Evolutionary conservation across 2,797 vertebrate species (phyloP), one percentile per base, ranked within the genome.

Genomic region (Peromyscus nudipes): DNA sequence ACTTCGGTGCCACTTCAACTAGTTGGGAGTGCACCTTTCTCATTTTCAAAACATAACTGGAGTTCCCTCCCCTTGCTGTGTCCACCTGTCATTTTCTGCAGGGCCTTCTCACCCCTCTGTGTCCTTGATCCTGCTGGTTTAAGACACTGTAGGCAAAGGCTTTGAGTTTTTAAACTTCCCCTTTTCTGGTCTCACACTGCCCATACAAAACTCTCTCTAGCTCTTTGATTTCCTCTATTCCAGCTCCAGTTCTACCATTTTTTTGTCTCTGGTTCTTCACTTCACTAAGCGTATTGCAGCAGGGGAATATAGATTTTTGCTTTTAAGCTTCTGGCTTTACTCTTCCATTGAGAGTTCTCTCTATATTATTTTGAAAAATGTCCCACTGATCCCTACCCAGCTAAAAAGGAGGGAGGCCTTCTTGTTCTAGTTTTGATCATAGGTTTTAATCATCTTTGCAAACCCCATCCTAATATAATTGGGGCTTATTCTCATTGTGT

Each of bases 301-400:
- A 87, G 93, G 93, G 52, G 83, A 67, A 90, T 91, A 96, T 31
- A 89, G 91, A 91, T 94, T 84, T 93, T 95, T 82, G 91, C 89
- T 95, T 97, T 97, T 90, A 97, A 97, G 96, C 83, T 93, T 88
- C 71, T 93, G 96, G 92, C 92, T 97, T 96, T 96, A 65, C 94
- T 96, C 71, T 97, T 97, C 94, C 65, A 96, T 96, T 94, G 93
- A 96, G 89, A 96, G 60, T 46, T 93, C 94, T 96, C 89, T 96
- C 89, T 96, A 29, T 92, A 92, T 95, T 95, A 95, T 92, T 98
- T 97, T 96, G 92, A 95, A 96, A 94, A 95, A 79, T 23, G 37
- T 55, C 37, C 46, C 17, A 80, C 82, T 88, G 67, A 65, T 96
- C 37, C 55, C 62, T 89, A 40, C 37, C 29, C 84, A 55, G 67